Evolutionary conservation across 1,140 invertebrate species (phyloP).

Genomic region (Pemphigus obesinymphae): DNA sequence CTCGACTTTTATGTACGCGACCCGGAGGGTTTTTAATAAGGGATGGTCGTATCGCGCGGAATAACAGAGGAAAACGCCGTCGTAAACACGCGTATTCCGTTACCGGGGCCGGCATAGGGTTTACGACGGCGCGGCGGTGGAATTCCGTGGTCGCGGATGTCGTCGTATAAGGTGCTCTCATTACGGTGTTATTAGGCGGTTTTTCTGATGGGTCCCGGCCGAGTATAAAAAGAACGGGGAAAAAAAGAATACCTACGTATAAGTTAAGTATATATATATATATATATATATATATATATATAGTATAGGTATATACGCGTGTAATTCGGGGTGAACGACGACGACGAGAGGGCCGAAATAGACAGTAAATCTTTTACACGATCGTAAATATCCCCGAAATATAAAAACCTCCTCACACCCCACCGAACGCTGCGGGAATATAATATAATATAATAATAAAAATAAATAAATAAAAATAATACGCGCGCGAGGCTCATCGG

Average conservation of each 20-base stretch:
- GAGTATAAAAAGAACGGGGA: constrained; percentile 4
- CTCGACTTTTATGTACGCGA: constrained; percentile 19
- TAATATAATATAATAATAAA: constrained; percentile 34
- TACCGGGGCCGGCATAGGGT: too few species aligned
- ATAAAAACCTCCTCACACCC: constrained; percentile 12
- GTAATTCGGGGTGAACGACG: not conserved
- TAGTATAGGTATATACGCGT: not conserved
- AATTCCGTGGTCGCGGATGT: not conserved
- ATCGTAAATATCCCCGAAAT: constrained; percentile 34
- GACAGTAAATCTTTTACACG: constrained; percentile 40
- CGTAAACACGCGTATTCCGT: constrained; percentile 17
- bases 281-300: not conserved
- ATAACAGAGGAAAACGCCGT: constrained; percentile 10
- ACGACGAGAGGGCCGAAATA: not conserved
- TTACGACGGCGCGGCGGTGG: constrained; percentile 15
- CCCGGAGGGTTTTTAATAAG: constrained; percentile 25
- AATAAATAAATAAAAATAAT: constrained; percentile 41
- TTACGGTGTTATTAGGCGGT: constrained; percentile 36
- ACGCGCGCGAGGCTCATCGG: not conserved
- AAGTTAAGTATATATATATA: too few species aligned
- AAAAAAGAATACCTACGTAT: not conserved
- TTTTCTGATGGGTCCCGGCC: not conserved
- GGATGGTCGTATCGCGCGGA: not conserved
- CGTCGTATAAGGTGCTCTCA: constrained; percentile 7
- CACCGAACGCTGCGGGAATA: not conserved